Conservation (phyloP, 2,888 invertebrate species). For the Eulithis prunata region DNA sequence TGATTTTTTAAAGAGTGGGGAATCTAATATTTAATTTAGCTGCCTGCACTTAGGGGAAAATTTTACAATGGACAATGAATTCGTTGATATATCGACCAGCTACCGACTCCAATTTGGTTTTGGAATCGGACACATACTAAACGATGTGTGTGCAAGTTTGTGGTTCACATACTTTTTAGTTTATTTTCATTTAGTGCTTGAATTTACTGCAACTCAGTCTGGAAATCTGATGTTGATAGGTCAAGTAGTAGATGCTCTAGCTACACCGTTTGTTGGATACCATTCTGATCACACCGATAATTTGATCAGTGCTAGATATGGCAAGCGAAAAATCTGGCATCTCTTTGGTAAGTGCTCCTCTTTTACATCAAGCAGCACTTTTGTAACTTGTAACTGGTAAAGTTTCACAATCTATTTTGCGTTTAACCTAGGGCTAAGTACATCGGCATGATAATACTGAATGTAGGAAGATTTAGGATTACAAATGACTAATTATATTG, state of each 20-base stretch:
- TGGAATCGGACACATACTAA: constrained; percentile 93
- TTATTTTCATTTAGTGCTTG: constrained; percentile 87
- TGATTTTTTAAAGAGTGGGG: no score
- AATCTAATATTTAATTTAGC: no score
- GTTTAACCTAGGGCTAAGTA: no score
- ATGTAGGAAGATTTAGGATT: no score
- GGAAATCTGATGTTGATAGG: constrained; percentile 90
- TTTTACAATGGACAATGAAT: constrained; percentile 75
- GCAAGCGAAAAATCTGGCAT: constrained; percentile 95
- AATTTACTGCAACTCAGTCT: constrained; percentile 83
- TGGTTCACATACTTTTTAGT: constrained; percentile 97
- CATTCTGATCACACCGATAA: constrained; percentile 90
- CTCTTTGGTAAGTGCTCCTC: constrained; percentile 87
- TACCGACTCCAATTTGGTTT: constrained; percentile 84
- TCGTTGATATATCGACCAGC: constrained; percentile 74
- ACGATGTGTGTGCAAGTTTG: constrained; percentile 96
- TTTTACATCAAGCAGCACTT: neutral
- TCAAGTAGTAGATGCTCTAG: constrained; percentile 93
- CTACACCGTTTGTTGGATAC: constrained; percentile 94
- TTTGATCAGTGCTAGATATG: constrained; percentile 88
- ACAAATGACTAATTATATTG: neutral
- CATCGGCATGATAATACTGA: no score
- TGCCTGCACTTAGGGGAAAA: neutral
- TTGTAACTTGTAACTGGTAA: no score
- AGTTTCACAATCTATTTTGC: no score